Base-by-base conservation (phyloP, 2,797 vertebrate genomes). In the Gallinago stenura region DNA sequence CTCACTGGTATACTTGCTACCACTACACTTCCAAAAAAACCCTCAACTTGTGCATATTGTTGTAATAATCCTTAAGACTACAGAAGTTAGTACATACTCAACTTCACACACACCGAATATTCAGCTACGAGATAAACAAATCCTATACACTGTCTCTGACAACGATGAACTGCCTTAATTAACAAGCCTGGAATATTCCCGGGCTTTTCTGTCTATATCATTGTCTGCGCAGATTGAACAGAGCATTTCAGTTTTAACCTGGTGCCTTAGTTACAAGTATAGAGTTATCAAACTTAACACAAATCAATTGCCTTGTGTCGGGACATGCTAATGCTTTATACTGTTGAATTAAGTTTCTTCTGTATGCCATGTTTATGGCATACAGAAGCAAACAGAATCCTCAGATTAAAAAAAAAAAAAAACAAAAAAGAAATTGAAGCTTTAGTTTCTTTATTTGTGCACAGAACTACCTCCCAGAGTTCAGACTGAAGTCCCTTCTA, bases 381-480 rank as follows among this genome's bases (percentile, higher is more conserved):
- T 37, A 66, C 35, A 96, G 53, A 93, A 96, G 26, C 51, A 85
- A 96, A 90, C 25, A 95, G 83, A 96, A 94, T 31, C 56, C 68
- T 83, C 54, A 73, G 66, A 60, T 54, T 79, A 18, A 41, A 56
- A 58, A 77, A 84, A 28, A 45, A 25, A 21, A 4, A 10, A 18
- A 41, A 56, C 51, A 77, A 84, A 28, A 35, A 25, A 21, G 3
- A 10, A 39, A 11, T 61, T 62, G 30, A 89, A 66, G 83, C 43
- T 46, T 97, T 88, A 84, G 89, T 96, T 97, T 95, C 84, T 95
- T 96, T 94, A 90, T 92, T 93, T 87, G 91, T 97, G 97, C 97
- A 98, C 98, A 99, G 98, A 98, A 98, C 98, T 98, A 98, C 98
- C 99, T 98, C 99, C 99, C 98, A 97, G 97, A 97, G 97, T 93